phyloP scores from a whole-genome alignment of 92 coral and sea anemone genomes.

The Phenganax subtilis region DNA sequence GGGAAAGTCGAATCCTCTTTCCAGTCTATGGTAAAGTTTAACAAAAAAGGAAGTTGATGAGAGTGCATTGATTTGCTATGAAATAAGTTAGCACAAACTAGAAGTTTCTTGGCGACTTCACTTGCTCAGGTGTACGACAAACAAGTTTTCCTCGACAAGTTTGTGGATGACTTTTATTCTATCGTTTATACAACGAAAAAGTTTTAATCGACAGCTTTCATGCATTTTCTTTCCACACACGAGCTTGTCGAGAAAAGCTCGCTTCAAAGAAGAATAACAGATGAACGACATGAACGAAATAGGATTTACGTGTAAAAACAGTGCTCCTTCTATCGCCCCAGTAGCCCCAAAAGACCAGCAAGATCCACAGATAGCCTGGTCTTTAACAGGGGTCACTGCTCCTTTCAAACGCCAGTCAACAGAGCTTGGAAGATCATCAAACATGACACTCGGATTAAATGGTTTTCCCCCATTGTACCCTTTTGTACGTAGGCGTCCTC shows the following conservation, averaged over 20 bases:
- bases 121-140: too few species aligned
- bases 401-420: constrained; percentile 80
- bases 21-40: constrained; percentile 52
- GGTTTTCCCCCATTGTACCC: constrained; percentile 85
- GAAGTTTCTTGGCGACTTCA: too few species aligned
- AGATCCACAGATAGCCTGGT: constrained; percentile 95
- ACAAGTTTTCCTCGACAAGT: too few species aligned
- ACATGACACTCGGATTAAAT: constrained; percentile 69
- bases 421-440: constrained; percentile 67
- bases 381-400: constrained; percentile 96
- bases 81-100: too few species aligned
- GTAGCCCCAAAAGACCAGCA: constrained; percentile 99
- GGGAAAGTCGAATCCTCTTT: constrained; percentile 67
- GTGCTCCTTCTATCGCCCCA: constrained; percentile 92
- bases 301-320: constrained; percentile 54
- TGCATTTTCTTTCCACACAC: too few species aligned
- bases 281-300: not conserved
- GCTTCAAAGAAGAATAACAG: not conserved
- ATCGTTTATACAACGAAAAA: too few species aligned
- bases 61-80: too few species aligned
- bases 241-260: too few species aligned
- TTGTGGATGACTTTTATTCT: too few species aligned
- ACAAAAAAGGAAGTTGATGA: not conserved
- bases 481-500: constrained; percentile 68
- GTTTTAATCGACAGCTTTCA: too few species aligned